These are phyloP conservation scores for Germaria angustata DNA, from an alignment of 2,888 invertebrate genomes.

Conservation along the genomic window DNA sequence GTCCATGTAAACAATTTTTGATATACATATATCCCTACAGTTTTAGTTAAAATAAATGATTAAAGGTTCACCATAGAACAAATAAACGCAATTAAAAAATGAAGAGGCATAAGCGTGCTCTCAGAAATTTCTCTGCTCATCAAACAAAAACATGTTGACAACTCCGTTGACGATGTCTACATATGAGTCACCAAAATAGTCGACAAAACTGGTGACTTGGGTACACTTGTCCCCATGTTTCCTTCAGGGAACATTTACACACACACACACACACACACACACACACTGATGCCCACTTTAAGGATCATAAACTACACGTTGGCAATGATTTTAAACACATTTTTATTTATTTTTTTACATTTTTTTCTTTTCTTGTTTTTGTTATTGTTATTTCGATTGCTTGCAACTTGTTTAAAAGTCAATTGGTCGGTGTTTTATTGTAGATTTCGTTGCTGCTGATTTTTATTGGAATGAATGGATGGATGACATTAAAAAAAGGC, in stretches of 20 bases:
- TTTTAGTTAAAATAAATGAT: no score
- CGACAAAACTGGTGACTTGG: no score
- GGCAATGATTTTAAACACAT: conserved; percentile 63
- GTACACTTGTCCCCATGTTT: no score
- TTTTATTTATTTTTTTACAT: conserved; percentile 26
- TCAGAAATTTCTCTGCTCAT: no score
- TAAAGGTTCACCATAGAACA: no score
- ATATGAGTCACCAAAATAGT: no score
- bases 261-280: neutral
- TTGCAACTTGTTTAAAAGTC: conserved; percentile 51
- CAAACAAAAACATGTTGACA: no score
- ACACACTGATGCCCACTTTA: conserved; percentile 40
- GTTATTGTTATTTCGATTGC: neutral
- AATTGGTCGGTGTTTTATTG: conserved; percentile 43
- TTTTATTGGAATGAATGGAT: conserved; percentile 7
- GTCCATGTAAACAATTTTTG: no score
- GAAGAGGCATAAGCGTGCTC: no score
- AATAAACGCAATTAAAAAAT: neutral
- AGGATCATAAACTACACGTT: conserved; percentile 66
- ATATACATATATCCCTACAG: no score
- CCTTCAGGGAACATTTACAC: no score
- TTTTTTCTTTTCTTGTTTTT: conserved; percentile 18
- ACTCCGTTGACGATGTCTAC: no score
- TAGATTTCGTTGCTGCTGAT: neutral
- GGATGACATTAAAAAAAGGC: conserved; percentile 17